Conservation (phyloP, 2,113 vertebrate species). For the Rhynchopsitta pachyrhyncha region DNA sequence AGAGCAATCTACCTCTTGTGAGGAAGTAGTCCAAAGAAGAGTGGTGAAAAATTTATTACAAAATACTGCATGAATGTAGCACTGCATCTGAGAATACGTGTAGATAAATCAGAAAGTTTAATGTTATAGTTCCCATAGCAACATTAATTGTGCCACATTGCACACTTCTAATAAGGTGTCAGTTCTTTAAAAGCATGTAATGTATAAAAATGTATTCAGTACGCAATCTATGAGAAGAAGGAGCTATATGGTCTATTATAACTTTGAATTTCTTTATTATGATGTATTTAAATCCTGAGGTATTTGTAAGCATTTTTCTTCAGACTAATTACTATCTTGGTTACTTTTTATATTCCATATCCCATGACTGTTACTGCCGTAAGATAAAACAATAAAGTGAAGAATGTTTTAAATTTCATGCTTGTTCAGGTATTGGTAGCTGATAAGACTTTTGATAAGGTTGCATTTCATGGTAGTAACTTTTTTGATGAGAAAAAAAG, state of each 20-base stretch:
- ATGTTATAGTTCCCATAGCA: conserved; percentile 32
- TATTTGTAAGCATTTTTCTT: not conserved
- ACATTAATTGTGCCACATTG: not conserved
- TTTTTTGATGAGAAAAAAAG: not conserved
- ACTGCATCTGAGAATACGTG: not conserved
- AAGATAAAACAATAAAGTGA: not conserved
- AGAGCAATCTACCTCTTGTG: not conserved
- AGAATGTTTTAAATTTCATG: not conserved
- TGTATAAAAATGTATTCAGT: not conserved
- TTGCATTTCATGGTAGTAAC: not conserved
- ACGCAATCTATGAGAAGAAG: not conserved
- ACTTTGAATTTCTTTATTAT: not conserved
- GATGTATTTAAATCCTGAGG: not conserved
- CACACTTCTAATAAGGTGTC: not conserved
- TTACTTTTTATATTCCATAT: not conserved
- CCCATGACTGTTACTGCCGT: not conserved
- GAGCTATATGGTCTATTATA: not conserved
- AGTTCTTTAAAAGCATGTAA: not conserved
- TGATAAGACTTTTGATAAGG: not conserved
- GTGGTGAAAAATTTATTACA: not conserved
- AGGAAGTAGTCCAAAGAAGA: not conserved
- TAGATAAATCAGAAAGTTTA: conserved; percentile 12
- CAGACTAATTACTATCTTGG: not conserved
- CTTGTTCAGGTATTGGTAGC: not conserved
- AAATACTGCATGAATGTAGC: not conserved